Evolutionary conservation across 2,797 vertebrate genomes (phyloP).

Genomic region (Gephyroberyx darwinii): DNA sequence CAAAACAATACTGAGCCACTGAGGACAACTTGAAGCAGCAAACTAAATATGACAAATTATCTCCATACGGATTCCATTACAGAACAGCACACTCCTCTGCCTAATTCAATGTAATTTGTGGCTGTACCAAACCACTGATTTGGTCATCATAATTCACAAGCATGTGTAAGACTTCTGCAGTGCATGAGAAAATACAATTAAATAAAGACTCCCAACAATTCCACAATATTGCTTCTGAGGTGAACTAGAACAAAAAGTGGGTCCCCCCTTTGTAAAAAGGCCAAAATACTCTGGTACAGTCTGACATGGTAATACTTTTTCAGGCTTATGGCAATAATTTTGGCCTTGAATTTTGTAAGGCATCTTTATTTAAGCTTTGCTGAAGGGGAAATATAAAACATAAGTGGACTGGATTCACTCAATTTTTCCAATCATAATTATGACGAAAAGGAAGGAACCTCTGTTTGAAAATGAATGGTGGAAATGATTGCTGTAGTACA

Average conservation of each 20-base stretch:
- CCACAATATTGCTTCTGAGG: no score
- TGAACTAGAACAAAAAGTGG: no score
- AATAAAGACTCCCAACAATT: not conserved
- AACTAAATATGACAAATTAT: slow-evolving; percentile 11
- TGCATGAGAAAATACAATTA: slow-evolving; percentile 2
- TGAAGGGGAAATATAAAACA: slow-evolving; percentile 39
- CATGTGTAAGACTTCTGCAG: slow-evolving; percentile 14
- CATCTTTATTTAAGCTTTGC: slow-evolving; percentile 70
- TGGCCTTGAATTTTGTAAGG: slow-evolving; percentile 50
- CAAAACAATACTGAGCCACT: slow-evolving; percentile 3
- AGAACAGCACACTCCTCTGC: not conserved
- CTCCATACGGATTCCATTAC: not conserved
- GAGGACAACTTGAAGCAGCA: not conserved
- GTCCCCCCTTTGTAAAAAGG: no score
- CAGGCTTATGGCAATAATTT: no score
- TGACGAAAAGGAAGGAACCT: slow-evolving; percentile 2
- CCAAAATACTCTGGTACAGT: no score
- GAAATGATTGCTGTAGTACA: slow-evolving; percentile 45
- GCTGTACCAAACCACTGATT: not conserved
- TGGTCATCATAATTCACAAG: not conserved
- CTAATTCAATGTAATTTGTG: not conserved
- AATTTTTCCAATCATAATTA: slow-evolving; percentile 25
- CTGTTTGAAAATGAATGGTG: slow-evolving; percentile 26
- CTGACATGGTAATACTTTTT: no score
- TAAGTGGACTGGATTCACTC: slow-evolving; percentile 51